phyloP scores from a whole-genome alignment of 2,113 vertebrate species.

The Naja naja region DNA sequence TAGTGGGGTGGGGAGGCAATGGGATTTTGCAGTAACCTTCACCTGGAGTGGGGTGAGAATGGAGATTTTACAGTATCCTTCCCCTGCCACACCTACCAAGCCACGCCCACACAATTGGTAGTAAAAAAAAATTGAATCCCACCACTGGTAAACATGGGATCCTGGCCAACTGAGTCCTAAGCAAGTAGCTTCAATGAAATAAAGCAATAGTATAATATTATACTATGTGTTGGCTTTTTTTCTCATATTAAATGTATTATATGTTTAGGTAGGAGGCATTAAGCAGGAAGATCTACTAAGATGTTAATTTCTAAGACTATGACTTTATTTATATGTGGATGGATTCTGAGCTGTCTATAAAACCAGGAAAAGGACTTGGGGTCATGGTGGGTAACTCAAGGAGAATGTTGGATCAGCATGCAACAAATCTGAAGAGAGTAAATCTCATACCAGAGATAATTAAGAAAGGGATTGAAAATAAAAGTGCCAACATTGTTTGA shows the following conservation, averaged over 20 bases:
- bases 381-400: neutral
- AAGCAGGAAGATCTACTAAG: neutral
- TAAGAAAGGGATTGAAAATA: neutral
- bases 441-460: neutral
- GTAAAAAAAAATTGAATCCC: no score
- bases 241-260: neutral
- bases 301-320: neutral
- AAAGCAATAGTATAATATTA: neutral
- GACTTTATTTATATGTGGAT: neutral
- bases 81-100: no score
- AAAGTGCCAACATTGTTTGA: neutral
- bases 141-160: neutral
- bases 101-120: no score
- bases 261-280: neutral
- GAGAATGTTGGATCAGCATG: neutral
- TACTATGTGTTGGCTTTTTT: neutral
- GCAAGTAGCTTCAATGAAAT: neutral
- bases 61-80: no score
- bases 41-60: no score
- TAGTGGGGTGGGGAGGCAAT: no score
- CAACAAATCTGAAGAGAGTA: neutral
- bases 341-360: neutral
- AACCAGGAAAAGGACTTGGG: neutral
- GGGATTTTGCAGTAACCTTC: no score
- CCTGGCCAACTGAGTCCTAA: neutral